These are phyloP conservation scores for Rhaphigaster nebulosa DNA, from an alignment of 2,888 invertebrate species.

Conservation along the genomic window DNA sequence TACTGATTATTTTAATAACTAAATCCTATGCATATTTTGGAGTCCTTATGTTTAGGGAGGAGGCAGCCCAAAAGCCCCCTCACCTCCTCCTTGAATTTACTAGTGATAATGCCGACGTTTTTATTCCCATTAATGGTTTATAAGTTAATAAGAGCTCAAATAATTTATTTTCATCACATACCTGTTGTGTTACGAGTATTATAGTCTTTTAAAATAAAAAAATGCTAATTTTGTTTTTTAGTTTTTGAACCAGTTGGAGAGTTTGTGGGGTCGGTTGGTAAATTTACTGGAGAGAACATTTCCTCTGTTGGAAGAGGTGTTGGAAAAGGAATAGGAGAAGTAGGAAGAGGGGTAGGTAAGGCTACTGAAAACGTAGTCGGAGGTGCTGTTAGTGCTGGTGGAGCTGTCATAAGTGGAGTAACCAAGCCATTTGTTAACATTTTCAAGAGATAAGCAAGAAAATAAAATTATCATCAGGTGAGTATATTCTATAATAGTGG, in stretches of 20 bases:
- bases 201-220: background rate
- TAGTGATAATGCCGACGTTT: no score
- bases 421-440: background rate
- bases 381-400: background rate
- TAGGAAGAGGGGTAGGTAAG: constrained; percentile 1
- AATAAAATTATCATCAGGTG: background rate
- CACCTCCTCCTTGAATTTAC: no score
- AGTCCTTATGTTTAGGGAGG: no score
- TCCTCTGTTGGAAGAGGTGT: constrained; percentile 26
- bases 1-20: no score
- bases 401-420: background rate
- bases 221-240: background rate
- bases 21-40: no score
- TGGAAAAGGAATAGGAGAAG: constrained; percentile 15
- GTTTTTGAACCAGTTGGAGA: constrained; percentile 4
- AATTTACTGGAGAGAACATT: constrained; percentile 1
- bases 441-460: background rate
- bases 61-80: no score
- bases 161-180: no score
- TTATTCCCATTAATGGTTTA: no score
- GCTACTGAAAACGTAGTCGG: background rate
- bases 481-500: background rate
- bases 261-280: background rate
- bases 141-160: no score
- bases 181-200: no score